Percentiles rank a stretch among this genome's conserved stretches.
Evolutionary conservation across 2,113 vertebrate genomes (phyloP).

Genomic region (Trochalopteron elliotii): DNA sequence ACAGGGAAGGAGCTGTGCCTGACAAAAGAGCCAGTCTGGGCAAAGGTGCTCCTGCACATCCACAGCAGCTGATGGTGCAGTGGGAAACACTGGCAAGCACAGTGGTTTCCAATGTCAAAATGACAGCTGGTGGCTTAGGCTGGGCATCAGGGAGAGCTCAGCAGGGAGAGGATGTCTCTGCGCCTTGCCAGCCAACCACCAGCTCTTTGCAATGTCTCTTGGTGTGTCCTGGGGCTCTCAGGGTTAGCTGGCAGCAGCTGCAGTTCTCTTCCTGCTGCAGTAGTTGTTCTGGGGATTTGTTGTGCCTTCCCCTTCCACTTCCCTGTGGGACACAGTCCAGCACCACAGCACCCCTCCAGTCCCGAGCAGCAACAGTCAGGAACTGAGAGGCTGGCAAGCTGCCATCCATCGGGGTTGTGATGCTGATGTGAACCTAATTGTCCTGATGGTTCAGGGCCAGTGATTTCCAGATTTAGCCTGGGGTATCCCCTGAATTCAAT

Average conservation of each 20-base stretch:
- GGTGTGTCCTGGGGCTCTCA: not conserved
- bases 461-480: not conserved
- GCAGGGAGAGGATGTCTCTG: not conserved
- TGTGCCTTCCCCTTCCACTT: not conserved
- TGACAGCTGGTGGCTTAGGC: not conserved
- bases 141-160: not conserved
- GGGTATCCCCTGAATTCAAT: not conserved
- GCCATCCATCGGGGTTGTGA: fast-evolving
- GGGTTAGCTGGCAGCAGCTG: not conserved
- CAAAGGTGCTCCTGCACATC: not conserved
- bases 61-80: not conserved
- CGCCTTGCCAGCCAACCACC: not conserved
- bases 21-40: not conserved
- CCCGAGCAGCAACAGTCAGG: not conserved
- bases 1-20: fast-evolving
- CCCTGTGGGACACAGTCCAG: not conserved
- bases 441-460: not conserved
- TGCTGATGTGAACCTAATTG: not conserved
- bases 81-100: not conserved
- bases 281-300: not conserved
- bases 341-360: not conserved
- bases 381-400: not conserved
- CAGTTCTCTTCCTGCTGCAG: not conserved
- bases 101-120: fast-evolving
- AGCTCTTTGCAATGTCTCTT: fast-evolving